phyloP scores from a whole-genome alignment of 2,797 vertebrate genomes.

The Uromys caudimaculatus region DNA sequence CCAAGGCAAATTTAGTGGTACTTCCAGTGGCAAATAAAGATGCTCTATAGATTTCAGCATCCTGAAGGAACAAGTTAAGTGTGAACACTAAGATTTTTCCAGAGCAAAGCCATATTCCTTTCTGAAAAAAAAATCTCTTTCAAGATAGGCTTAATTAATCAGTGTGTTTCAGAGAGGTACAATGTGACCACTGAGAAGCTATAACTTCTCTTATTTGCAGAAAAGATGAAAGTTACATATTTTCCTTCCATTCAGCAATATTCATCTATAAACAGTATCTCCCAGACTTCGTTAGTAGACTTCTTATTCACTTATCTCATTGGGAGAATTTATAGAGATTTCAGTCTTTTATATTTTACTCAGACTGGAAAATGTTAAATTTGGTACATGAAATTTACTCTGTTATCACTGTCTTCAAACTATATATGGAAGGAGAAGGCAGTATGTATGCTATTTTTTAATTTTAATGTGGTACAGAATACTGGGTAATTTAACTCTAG shows the following conservation, averaged over 20 bases:
- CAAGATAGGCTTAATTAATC: background rate
- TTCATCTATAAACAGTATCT: background rate
- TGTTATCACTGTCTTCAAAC: background rate
- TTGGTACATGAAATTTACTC: background rate
- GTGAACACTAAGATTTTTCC: background rate
- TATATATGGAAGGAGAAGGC: background rate
- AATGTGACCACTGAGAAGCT: background rate
- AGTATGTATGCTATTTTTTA: background rate
- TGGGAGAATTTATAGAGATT: background rate
- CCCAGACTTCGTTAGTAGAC: background rate
- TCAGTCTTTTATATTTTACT: slow-evolving; percentile 3
- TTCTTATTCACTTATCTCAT: background rate
- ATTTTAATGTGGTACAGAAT: background rate
- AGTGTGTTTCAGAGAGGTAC: background rate
- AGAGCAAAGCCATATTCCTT: background rate
- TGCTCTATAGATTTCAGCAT: background rate
- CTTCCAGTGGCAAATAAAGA: background rate
- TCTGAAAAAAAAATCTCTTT: background rate
- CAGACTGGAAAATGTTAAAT: slow-evolving; percentile 18
- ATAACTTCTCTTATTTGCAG: background rate
- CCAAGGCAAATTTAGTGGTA: background rate
- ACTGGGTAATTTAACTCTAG: slow-evolving; percentile 23
- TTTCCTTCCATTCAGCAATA: background rate
- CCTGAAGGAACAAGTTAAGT: background rate
- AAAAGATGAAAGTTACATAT: background rate